Percentiles rank a stretch among this genome's conserved stretches.
Evolutionary conservation across 2,113 vertebrate genomes (phyloP).

Genomic region (Ictalurus furcatus): DNA sequence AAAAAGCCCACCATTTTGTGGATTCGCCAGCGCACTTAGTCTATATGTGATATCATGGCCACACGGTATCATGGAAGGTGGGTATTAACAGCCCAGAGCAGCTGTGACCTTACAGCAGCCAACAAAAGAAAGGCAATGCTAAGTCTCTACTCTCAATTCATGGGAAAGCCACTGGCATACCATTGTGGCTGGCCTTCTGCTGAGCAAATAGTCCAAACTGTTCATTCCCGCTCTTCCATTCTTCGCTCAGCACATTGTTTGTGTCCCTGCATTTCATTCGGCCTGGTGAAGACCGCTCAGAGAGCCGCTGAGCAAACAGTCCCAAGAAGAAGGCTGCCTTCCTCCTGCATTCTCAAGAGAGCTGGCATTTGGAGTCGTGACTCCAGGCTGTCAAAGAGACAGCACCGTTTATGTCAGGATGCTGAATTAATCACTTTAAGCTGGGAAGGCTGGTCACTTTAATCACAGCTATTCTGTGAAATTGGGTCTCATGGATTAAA

Average conservation of each 20-base stretch:
- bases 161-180: slow-evolving; percentile 95
- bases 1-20: not conserved
- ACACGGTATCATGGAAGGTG: slow-evolving; percentile 57
- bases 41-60: slow-evolving; percentile 47
- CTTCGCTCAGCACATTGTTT: slow-evolving; percentile 98
- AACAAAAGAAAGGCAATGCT: slow-evolving; percentile 67
- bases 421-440: slow-evolving; percentile 99
- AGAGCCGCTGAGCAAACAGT: slow-evolving; percentile 99
- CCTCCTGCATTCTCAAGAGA: slow-evolving; percentile 98
- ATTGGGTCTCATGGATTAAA: slow-evolving; percentile 31
- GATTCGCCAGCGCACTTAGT: not conserved
- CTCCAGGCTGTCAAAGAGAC: slow-evolving; percentile 99
- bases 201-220: slow-evolving; percentile 99
- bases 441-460: slow-evolving; percentile 82
- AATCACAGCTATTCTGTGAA: slow-evolving; percentile 68
- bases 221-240: slow-evolving; percentile 99
- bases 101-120: slow-evolving; percentile 74
- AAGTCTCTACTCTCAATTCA: slow-evolving; percentile 85
- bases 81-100: slow-evolving; percentile 70
- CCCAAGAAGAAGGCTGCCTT: slow-evolving; percentile 96
- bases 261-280: slow-evolving; percentile 99
- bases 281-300: slow-evolving; percentile 95
- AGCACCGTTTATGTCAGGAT: slow-evolving; percentile 99
- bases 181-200: slow-evolving; percentile 99
- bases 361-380: slow-evolving; percentile 99